Evolutionary conservation across 2,113 vertebrate genomes (phyloP), one percentile per base, ranked within the genome.

Genomic region (Burhinus oedicnemus): DNA sequence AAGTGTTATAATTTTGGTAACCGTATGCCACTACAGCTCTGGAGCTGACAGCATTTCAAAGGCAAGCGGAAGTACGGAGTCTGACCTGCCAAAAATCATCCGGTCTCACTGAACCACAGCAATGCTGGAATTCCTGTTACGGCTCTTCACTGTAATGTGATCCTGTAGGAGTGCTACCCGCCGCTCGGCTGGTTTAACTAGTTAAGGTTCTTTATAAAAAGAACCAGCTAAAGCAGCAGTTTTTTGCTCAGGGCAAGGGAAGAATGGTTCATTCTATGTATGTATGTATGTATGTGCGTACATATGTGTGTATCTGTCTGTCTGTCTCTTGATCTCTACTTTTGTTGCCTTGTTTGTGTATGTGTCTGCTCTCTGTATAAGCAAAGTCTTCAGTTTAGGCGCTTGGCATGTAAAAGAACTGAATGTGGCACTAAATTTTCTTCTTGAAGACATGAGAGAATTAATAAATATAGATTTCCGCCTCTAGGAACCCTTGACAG

Each of bases 11-110:
- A 26, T 38, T 91, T 90, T 92, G 66, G 38, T 90, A 89, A 40
- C 76, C 0, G 0, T 64, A 32, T 5, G 11, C 55, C 1, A 3
- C 76, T 78, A 21, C 72, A 55, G 47, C 80, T 70, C 58, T 38
- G 72, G n/a, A 87, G 26, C 47, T 93, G 76, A 68, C 45, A 75
- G 57, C 32, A 34, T 93, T 93, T 93, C 86, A 87, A 90, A 93
- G 69, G 76, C 75, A 70, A 81, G 49, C 15, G 70, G 83, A 81
- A 75, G n/a, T 30, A 23, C 5, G 2, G 76, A 66, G 42, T 26
- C 76, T 89, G 72, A 47, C 60, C 68, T 95, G 90, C 60, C 94
- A 77, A 84, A 92, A 89, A 61, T 34, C 60, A 66, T 77, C 22
- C 55, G 32, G 61, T 70, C 40, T 42, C 76, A n/a, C 49, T 42